Conservation (phyloP, 1,140 invertebrate genomes). For the Danaus plexippus region DNA sequence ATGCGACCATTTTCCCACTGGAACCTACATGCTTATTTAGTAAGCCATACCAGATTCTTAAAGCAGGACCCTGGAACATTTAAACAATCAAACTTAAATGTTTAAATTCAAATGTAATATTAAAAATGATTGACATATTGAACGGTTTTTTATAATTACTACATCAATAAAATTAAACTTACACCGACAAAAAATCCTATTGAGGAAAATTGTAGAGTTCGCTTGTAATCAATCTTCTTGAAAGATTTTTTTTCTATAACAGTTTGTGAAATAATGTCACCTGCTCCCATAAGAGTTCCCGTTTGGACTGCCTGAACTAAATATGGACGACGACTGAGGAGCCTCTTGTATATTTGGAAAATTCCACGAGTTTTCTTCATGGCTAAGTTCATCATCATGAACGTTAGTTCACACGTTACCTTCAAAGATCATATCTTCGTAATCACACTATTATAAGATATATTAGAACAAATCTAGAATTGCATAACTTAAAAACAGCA, state of each 20-base stretch:
- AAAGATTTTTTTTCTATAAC: constrained; percentile 61
- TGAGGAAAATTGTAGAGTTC: constrained; percentile 64
- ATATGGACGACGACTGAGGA: constrained; percentile 51
- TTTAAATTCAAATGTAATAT: too few relatives aligned
- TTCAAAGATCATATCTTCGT: too few relatives aligned
- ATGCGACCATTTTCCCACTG: constrained; percentile 68
- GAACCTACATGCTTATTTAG: constrained; percentile 76
- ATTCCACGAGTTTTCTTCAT: constrained; percentile 36
- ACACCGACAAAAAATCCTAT: constrained; percentile 70
- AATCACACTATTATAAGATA: too few relatives aligned
- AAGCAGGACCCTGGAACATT: constrained; percentile 77
- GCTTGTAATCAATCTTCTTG: constrained; percentile 40
- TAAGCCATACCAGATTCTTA: constrained; percentile 79
- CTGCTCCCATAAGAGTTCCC: constrained; percentile 66
- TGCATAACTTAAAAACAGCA: too few relatives aligned
- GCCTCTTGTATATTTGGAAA: constrained; percentile 54
- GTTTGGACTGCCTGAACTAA: constrained; percentile 69
- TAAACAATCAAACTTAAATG: constrained; percentile 7
- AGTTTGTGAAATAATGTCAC: constrained; percentile 70
- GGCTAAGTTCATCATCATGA: constrained; percentile 15
- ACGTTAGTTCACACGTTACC: too few relatives aligned
- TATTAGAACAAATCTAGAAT: too few relatives aligned
- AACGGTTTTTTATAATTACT: not conserved
- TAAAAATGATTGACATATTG: not conserved
- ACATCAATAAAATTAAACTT: constrained; percentile 32